Base-by-base conservation (phyloP, 2,797 vertebrate genomes). In the Schizopygopsis malacanthus region DNA sequence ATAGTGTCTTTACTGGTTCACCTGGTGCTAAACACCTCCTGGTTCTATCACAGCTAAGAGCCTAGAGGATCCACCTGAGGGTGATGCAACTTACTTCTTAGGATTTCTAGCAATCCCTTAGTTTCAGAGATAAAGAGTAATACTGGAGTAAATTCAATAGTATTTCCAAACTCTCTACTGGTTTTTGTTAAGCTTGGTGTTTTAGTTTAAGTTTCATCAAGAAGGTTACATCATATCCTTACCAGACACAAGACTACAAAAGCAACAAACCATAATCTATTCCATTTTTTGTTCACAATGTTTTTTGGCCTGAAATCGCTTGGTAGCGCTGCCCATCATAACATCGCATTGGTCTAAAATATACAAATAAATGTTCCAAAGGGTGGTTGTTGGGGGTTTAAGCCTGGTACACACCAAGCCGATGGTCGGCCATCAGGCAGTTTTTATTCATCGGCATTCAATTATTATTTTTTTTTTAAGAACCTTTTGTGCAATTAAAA, bases 1-100 rank as follows among this genome's bases (percentile, higher is more conserved):
- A 92, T 91, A 87, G 18, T 12, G 1, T 85, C 63, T 85, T 81
- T 10, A 37, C 80, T 70, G 78, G 82, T 85, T 65, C 78, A 75
- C 11, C 33, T 52, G 59, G 47, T 78, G 20, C 37, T 47, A 9
- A 61, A 88, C 81, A 86, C 54, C 39, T 67, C 83, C 76, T 59
- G 43, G 65, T 15, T 50, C 77, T 50, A 83, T 61, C 47, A 77
- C 54, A 76, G 41, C 56, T 71, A 56, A 59, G 37, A 13, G 67
- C 52, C 76, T 87, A 73, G 20, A 84, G 50, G 67, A 84, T 69
- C 5, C 47, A 6, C 61, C 25, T 25, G 22, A 76, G 70, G 50
- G 43, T 65, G 61, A 81, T 20, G 25, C 28, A 65, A 81, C 20
- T 50, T 67, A 80, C 59, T 67, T 47, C 6, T 6, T 61, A 61